Conservation (phyloP, 2,113 vertebrate species). For the Festucalex cinctus region DNA sequence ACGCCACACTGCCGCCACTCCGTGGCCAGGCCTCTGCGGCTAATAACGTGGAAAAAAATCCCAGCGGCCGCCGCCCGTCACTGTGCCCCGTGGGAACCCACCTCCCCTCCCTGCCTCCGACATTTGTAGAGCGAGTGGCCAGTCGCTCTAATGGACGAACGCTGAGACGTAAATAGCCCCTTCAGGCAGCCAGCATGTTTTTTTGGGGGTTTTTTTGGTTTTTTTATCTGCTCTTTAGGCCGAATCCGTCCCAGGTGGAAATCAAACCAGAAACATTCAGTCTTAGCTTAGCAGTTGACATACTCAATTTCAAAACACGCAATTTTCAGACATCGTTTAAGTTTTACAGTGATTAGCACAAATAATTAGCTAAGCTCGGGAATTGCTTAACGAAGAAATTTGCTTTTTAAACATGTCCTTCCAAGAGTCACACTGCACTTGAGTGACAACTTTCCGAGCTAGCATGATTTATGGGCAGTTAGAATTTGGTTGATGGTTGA, state of each 20-base stretch:
- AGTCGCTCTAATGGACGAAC: constrained; percentile 17
- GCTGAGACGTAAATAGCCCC: constrained; percentile 30
- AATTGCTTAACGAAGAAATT: too few relatives aligned
- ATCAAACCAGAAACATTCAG: background rate
- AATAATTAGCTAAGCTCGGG: too few relatives aligned
- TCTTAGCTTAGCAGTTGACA: background rate
- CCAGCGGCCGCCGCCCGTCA: constrained; percentile 17
- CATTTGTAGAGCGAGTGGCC: constrained; percentile 17
- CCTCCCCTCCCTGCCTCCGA: background rate
- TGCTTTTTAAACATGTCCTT: too few relatives aligned
- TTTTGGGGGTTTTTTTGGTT: too few relatives aligned
- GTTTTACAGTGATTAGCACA: background rate
- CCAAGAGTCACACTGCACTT: background rate
- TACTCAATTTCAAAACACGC: background rate
- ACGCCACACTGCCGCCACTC: constrained; percentile 29
- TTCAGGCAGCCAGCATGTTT: constrained; percentile 44
- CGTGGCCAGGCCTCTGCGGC: constrained; percentile 50
- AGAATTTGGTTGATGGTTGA: too few relatives aligned
- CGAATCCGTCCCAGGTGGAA: constrained; percentile 47
- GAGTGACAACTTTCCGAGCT: too few relatives aligned
- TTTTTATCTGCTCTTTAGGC: constrained; percentile 45
- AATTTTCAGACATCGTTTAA: background rate
- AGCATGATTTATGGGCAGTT: too few relatives aligned
- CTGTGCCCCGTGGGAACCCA: constrained; percentile 18
- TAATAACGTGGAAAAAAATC: constrained; percentile 35